phyloP scores from a whole-genome alignment of 2,888 invertebrate species.

The Incurvaria masculella region DNA sequence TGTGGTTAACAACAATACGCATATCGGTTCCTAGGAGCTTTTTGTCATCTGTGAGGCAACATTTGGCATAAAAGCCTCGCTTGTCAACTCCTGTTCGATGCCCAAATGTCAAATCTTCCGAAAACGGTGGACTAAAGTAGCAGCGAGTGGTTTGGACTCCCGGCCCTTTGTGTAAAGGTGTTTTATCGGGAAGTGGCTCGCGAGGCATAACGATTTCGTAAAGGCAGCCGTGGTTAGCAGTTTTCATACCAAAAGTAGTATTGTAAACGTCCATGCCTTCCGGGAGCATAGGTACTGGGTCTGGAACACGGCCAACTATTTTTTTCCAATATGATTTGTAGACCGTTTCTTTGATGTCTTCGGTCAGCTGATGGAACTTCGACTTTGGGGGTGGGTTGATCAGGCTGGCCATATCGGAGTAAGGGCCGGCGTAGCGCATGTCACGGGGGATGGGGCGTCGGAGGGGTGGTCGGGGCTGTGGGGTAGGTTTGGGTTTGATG shows the following conservation, averaged over 20 bases:
- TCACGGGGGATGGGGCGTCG: constrained; percentile 30
- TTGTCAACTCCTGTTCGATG: constrained; percentile 38
- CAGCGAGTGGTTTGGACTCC: constrained; percentile 29
- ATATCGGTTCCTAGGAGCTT: constrained; percentile 31
- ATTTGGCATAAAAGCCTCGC: constrained; percentile 43
- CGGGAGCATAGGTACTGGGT: constrained; percentile 39
- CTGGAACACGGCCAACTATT: constrained; percentile 26
- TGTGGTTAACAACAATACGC: constrained; percentile 30
- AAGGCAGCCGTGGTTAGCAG: constrained; percentile 24
- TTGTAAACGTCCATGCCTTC: constrained; percentile 29
- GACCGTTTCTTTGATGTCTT: constrained; percentile 34
- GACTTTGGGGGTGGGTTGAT: constrained; percentile 32
- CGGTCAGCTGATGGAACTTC: constrained; percentile 34
- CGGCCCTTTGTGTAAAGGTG: constrained; percentile 24
- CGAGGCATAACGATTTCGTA: constrained; percentile 44
- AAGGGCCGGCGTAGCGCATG: constrained; percentile 28
- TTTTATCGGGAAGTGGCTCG: constrained; percentile 29
- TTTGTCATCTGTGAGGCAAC: constrained; percentile 39
- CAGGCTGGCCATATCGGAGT: constrained; percentile 24
- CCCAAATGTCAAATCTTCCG: constrained; percentile 42
- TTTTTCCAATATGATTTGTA: constrained; percentile 41
- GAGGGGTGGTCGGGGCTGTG: constrained; percentile 27
- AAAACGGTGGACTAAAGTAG: constrained; percentile 39
- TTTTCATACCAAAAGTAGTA: constrained; percentile 36
- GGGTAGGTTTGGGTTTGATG: constrained; percentile 29